Evolutionary conservation across 1,140 invertebrate species (phyloP), one percentile per base, ranked within the genome.

Genomic region (Neotoxoptera formosana): DNA sequence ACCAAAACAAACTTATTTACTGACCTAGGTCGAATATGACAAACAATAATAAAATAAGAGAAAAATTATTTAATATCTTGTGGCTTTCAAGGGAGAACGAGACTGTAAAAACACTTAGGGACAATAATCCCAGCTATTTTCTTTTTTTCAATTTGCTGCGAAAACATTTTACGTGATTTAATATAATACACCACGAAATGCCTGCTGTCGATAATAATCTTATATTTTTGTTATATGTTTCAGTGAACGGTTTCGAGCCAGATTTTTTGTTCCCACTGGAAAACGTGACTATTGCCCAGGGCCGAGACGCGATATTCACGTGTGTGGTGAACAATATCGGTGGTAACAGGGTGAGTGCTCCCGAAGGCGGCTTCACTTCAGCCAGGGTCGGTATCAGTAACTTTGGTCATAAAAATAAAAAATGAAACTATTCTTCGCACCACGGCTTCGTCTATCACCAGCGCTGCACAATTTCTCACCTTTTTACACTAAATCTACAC

Each of bases 311-410:
- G 94, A 97, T 97, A 94, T 98, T 98, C 95, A 98, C 98, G 94
- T 98, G 98, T 95, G 97, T 98, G 95, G 98, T 98, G 94, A 98
- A 97, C 96, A 98, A 98, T 96, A 96, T 98, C 95, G 98, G 97
- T 95, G 97, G 97, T 97, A 97, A 98, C 96, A 97, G 97, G 97
- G 98, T 98, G 97, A 98, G 97, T 98, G 97, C 97, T 96, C 81
- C 91, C 17, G 91, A 93, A 93, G 91, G 91, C 91, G 97, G 97
- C 96, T 96, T 97, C 96, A 96, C 97, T 51, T 94, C 94, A 93
- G 94, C 94, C 91, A 94, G 94, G 94, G 94, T 95, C 91, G 81
- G 91, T 93, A 93, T 93, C 91, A 93, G 48, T 84, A 93, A 93
- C 45, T 36, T 76, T 30, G 11, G 25, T 90, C 36, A 90, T 41